Evolutionary conservation across 2,888 invertebrate species (phyloP).

Genomic region (Ramazzottius varieornatus): DNA sequence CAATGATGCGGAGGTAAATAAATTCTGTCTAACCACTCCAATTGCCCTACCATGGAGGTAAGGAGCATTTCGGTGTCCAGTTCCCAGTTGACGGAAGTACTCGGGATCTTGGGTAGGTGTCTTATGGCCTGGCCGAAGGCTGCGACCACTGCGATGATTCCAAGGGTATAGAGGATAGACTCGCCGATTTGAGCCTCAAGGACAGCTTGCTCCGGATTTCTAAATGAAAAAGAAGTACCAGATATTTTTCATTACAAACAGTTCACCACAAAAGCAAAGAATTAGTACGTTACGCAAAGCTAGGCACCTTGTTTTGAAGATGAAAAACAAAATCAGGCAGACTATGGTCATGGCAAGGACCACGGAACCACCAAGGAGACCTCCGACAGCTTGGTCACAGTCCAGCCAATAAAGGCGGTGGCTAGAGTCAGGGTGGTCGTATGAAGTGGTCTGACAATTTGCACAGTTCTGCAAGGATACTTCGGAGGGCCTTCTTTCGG

Average conservation of each 20-base stretch:
- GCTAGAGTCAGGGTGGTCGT: not conserved
- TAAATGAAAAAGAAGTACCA: too few species aligned
- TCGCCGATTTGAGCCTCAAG: not conserved
- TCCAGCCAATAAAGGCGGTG: not conserved
- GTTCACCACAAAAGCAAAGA: too few species aligned
- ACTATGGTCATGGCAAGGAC: conserved; percentile 1
- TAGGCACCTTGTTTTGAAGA: not conserved
- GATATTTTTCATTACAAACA: too few species aligned
- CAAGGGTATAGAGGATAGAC: not conserved
- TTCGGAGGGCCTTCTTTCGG: not conserved
- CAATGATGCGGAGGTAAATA: too few species aligned
- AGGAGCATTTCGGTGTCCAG: not conserved
- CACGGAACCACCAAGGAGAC: not conserved
- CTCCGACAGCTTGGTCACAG: conserved; percentile 1
- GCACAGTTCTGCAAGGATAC: not conserved
- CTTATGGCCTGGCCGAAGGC: not conserved
- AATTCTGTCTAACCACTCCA: too few species aligned
- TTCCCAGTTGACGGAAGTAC: not conserved
- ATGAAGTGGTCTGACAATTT: not conserved
- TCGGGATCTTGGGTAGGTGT: not conserved
- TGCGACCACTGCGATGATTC: not conserved
- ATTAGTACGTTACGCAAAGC: too few species aligned
- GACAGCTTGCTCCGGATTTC: not conserved
- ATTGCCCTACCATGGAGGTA: not conserved
- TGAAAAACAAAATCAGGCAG: not conserved